Base-by-base conservation (phyloP, 2,113 vertebrate genomes). In the Danionella cerebrum region DNA sequence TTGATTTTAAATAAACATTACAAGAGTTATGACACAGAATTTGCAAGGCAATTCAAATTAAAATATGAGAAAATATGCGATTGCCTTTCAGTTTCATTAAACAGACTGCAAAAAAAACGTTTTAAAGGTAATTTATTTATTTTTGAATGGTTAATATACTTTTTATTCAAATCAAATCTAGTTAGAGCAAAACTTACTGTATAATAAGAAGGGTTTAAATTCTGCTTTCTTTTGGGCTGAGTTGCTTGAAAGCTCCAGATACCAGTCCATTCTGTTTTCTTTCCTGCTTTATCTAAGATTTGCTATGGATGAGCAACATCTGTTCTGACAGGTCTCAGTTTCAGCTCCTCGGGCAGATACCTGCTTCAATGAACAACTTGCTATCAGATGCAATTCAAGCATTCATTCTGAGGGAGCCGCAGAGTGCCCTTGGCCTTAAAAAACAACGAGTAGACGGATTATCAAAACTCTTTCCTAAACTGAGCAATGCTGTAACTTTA, bases 361-460 rank as follows among this genome's bases (percentile, higher is more conserved):
- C 67, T 58, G 33, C 69, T 59, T 78, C 69, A 67, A 33, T 41
- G 73, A 71, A 39, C 38, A 6, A 1, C 3, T 60, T 77, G 57
- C 55, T 68, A 52, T 31, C 65, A 36, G 19, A 55, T 47, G 38
- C 25, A 22, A 65, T 62, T 47, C 45, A 18, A 35, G 13, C 53
- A 55, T 31, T 44, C 71, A 45, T 57, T 71, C 52, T 67, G 18
- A 36, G 57, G 25, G 21, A 67, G 22, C 52, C 51, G 38, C 27
- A 16, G 12, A 35, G 39, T 42, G 29, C 42, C 29, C 25, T 19
- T 39, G 65, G 50, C 50, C 57, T 27, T n/a, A 31, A 45, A 57
- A 57, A 25, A 47, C 58, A 35, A 47, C 39, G 41, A 35, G n/a
- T 33, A 29, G 71, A 53, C 44, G 54, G 48, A 14, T 59, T 59